Conservation (phyloP, 2,113 vertebrate species). For the Osmerus mordax region DNA sequence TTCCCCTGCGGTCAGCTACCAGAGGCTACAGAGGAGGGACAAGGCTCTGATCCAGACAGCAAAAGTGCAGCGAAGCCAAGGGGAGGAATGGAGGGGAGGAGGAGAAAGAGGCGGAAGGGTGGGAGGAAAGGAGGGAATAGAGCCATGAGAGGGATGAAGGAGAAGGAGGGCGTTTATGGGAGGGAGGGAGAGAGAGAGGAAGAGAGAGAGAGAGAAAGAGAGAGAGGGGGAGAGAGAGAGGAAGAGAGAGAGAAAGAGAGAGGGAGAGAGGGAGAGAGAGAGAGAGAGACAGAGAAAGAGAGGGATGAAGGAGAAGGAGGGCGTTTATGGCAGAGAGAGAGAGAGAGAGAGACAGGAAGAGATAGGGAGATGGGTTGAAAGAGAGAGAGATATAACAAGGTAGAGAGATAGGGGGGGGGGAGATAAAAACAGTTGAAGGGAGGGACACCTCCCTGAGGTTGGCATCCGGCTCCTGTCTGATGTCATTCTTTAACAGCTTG, state of each 20-base stretch:
- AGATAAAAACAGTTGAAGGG: not conserved
- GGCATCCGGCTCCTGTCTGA: conserved; percentile 63
- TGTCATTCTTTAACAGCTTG: conserved; percentile 69
- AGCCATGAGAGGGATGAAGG: not conserved
- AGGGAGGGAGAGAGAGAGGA: conserved; percentile 34
- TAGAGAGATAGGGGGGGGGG: conserved; percentile 19
- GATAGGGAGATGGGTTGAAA: too few relatives aligned
- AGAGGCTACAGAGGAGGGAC: conserved; percentile 48
- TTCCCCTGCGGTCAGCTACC: conserved; percentile 51
- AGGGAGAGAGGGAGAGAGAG: conserved; percentile 9
- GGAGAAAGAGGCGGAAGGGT: conserved; percentile 28
- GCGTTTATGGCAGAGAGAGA: not conserved
- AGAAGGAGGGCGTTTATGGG: not conserved
- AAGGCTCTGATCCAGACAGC: conserved; percentile 36
- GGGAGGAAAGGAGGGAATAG: too few relatives aligned
- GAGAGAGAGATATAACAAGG: not conserved
- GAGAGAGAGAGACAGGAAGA: not conserved
- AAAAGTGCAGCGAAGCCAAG: conserved; percentile 7
- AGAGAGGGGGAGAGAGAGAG: too few relatives aligned
- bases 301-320: not conserved
- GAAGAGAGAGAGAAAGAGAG: conserved; percentile 8
- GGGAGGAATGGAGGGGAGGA: conserved; percentile 9
- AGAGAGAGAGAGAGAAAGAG: not conserved
- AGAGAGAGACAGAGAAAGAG: not conserved
- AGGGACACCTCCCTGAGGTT: conserved; percentile 34